phyloP scores from a whole-genome alignment of 2,888 invertebrate species.

The Oegoconia quadripuncta region DNA sequence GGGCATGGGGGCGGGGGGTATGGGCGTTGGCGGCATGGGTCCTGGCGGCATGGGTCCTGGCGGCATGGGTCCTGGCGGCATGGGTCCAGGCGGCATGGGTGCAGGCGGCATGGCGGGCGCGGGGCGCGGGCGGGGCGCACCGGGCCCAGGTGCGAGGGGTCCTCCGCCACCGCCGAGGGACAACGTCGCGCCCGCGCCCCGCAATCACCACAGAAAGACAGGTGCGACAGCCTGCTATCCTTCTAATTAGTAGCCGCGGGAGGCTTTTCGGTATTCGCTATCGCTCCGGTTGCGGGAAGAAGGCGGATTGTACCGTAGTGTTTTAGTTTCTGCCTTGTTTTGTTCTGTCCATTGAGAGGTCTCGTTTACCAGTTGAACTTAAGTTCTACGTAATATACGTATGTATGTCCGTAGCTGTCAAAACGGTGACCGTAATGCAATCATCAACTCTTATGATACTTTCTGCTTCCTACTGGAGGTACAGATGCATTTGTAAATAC shows the following conservation, averaged over 20 bases:
- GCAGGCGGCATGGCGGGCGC: slow-evolving; percentile 24
- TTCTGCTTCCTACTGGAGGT: background rate
- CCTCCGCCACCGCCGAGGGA: slow-evolving; percentile 93
- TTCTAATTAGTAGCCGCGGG: slow-evolving; percentile 37
- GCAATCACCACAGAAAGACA: slow-evolving; percentile 70
- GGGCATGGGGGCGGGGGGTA: slow-evolving; percentile 37
- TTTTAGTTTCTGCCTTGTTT: no score
- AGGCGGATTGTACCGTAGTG: background rate
- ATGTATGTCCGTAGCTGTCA: no score
- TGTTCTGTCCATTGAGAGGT: no score
- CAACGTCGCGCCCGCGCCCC: slow-evolving; percentile 70
- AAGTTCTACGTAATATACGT: no score
- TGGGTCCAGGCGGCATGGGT: slow-evolving; percentile 30
- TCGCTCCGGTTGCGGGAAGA: slow-evolving; percentile 5
- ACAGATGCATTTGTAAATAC: background rate
- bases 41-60: no score
- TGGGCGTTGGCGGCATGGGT: no score
- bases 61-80: slow-evolving; percentile 27
- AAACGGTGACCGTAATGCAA: no score
- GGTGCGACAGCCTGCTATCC: no score
- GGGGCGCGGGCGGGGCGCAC: slow-evolving; percentile 39
- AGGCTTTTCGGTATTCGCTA: slow-evolving; percentile 51
- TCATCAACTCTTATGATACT: no score
- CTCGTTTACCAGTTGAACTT: no score
- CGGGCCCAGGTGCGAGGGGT: slow-evolving; percentile 89